Evolutionary conservation across 2,888 invertebrate species (phyloP), one percentile per base, ranked within the genome.

Genomic region (Zele albiditarsus): DNA sequence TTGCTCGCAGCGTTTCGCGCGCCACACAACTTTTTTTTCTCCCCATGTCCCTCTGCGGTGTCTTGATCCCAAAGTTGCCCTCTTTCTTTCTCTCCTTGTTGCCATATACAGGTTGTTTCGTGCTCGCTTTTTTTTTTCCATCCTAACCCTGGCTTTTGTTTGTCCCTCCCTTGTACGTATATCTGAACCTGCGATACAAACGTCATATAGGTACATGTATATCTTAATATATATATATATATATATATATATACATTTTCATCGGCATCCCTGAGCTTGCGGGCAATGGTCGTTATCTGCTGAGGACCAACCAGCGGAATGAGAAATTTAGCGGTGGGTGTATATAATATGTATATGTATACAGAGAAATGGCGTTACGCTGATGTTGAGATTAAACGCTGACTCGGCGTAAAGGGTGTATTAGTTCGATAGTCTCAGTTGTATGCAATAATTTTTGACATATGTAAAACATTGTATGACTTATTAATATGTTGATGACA

Each of bases 271-370:
- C 79, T 80, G 79, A 79, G 81, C 82, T 80, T 80, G 80, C 78
- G 82, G 81, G 81, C 83, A 82, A 82, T 82, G 82, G 80, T 84
- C 82, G 85, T 86, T 86, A 86, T 86, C 85, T 82, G 46, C 25
- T 76, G 81, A 77, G 76, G 79, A 83, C 79, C 78, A 66, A 68
- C 76, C 82, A 81, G 79, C 77, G 78, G 82, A 82, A 85, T 82
- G 83, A 85, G 85, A 83, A 46, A 83, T 81, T 81, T 81, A 69
- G 25, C 49, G 23, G 80, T 77, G n/a, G 10, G 28, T 74, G 78
- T 79, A 79, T 83, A 80, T 85, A 81, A 38, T 38, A 31, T 28
- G 28, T 74, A 77, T 78, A 79, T 83, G 80, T 85, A 81, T 83
- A 14, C 25, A 25, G 58, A 28, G 58, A 25, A 3, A 25, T 60